Base-by-base conservation (phyloP, 1,140 invertebrate genomes). In the Hyles vespertilio region DNA sequence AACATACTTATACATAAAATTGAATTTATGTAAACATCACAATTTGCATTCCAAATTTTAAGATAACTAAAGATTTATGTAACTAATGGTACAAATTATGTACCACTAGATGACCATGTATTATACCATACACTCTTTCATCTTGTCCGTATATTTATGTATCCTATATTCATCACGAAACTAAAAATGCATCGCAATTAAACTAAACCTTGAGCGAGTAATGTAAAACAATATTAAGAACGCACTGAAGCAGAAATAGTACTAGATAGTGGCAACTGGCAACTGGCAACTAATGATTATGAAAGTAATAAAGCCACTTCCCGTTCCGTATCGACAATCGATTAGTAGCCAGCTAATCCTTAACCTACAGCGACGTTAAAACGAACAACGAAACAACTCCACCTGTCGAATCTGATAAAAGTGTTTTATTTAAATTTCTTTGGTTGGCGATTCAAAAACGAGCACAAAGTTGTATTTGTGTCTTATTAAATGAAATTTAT, bases 401-500 rank as follows among this genome's bases (percentile, higher is more conserved):
- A 89, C 83, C 86, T 89, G 84, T 89, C 86, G 83, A 82, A 87
- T 85, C 84, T 89, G 86, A 89, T 89, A 87, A 82, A 79, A 84
- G 69, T 82, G 75, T 88, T 87, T 88, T 84, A 89, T 89, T 89
- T 87, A 84, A 89, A 89, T 89, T 82, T 86, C 74, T 79, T 83
- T 80, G 65, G 78, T 65, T 79, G 72, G 77, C 72, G 74, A 79
- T 60, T 74, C 76, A 80, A 86, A 87, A 87, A 89, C 75, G 69
- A 87, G 66, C 74, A 85, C 49, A 82, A 80, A 74, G 72, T 69
- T 64, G 73, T 63, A 82, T 84, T 87, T 89, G 86, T 89, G 86
- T 89, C 86, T 89, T 89, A 89, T 89, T 89, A 89, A 89, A 89
- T 84, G 74, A 87, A 87, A 89, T 89, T 89, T 89, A 89, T 89